A percentile compares a stretch with the other conserved stretches of the same genome.
Conservation (phyloP, 2,888 invertebrate genomes). For the Malacosoma neustria region DNA sequence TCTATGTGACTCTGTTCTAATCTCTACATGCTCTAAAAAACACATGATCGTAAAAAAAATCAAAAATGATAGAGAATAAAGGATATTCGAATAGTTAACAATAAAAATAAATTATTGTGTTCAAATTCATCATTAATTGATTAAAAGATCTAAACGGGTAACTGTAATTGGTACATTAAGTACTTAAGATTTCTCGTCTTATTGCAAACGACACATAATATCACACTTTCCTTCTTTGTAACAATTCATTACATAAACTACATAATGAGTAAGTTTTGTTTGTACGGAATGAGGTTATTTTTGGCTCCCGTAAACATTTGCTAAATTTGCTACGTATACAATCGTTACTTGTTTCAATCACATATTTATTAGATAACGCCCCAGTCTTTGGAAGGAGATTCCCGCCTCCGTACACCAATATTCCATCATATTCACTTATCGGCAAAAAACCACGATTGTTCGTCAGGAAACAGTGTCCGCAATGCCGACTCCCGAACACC, state of each 20-base stretch:
- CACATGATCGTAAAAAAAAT: no score
- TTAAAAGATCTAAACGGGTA: no score
- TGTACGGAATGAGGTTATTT: conserved; percentile 25
- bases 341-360: conserved; percentile 22
- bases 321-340: conserved; percentile 33
- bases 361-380: conserved; percentile 31
- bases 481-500: conserved; percentile 27
- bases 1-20: no score
- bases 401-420: conserved; percentile 25
- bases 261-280: conserved; percentile 17
- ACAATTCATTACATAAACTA: conserved; percentile 13
- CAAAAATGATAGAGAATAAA: no score
- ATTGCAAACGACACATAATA: no score
- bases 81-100: no score
- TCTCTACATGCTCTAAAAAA: no score
- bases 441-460: conserved; percentile 46
- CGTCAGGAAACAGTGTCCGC: conserved; percentile 41
- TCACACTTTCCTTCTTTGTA: conserved; percentile 2
- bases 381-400: conserved; percentile 20
- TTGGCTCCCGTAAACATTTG: conserved; percentile 28
- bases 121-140: no score
- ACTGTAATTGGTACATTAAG: no score
- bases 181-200: no score
- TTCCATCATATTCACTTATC: conserved; percentile 38
- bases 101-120: no score